Conservation (phyloP, 2,797 vertebrate species). For the Muraenolepis orangiensis region DNA sequence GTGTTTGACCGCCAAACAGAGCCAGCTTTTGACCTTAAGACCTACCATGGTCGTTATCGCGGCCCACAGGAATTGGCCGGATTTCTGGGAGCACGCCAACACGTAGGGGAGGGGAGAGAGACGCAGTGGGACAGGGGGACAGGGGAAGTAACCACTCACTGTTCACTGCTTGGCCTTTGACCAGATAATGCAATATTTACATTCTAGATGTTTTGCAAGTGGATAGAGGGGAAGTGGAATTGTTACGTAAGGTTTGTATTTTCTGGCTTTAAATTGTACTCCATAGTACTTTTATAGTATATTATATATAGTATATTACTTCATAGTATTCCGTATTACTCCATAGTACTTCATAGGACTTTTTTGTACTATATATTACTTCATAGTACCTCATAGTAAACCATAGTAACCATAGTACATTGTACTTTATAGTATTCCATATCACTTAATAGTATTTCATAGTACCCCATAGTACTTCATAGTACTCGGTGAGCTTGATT, state of each 20-base stretch:
- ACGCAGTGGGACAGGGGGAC: constrained; percentile 18
- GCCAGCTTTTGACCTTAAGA: background rate
- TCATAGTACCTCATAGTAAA: background rate
- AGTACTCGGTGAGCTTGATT: background rate
- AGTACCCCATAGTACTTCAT: background rate
- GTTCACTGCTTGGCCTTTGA: constrained; percentile 45
- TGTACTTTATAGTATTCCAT: background rate
- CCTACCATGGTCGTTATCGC: background rate
- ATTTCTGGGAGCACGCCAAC: background rate
- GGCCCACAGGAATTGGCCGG: background rate
- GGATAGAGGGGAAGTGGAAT: background rate
- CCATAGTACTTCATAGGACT: background rate
- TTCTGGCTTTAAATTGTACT: background rate
- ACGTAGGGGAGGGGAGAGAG: background rate
- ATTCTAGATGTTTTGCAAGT: background rate
- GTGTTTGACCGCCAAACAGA: background rate
- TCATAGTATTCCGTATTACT: background rate
- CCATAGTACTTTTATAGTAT: no score
- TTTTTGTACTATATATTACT: no score
- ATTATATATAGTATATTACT: no score
- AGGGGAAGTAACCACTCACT: constrained; percentile 44
- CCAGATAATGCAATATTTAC: background rate
- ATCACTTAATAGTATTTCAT: background rate
- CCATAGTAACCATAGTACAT: no score
- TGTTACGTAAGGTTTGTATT: background rate